Conservation (phyloP, 2,797 vertebrate species). For the Girardinus metallicus region DNA sequence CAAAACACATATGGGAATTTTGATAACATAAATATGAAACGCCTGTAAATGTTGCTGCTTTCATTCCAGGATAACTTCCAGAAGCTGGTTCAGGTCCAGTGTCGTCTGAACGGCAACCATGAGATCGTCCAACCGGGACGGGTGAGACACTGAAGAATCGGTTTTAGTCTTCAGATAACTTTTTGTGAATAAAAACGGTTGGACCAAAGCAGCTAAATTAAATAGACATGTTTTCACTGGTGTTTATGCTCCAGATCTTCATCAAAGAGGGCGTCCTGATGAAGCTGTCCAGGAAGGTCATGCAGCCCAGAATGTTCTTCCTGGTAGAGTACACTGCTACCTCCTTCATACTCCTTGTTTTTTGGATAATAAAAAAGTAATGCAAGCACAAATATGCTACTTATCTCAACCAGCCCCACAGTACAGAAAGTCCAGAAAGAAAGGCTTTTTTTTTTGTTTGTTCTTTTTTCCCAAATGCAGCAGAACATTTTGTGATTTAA, state of each 20-base stretch:
- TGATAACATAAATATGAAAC: neutral
- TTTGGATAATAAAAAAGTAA: neutral
- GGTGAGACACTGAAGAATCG: constrained; percentile 71
- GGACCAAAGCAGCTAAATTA: neutral
- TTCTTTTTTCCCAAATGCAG: neutral
- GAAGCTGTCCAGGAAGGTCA: constrained; percentile 95
- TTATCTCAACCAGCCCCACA: constrained; percentile 2
- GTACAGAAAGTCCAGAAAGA: neutral
- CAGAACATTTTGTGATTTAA: constrained; percentile 4
- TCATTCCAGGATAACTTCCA: constrained; percentile 92
- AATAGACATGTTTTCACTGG: neutral
- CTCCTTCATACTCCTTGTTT: constrained; percentile 3
- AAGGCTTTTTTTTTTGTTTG: neutral
- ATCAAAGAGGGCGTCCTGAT: constrained; percentile 94
- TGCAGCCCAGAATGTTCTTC: constrained; percentile 98
- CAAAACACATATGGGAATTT: neutral
- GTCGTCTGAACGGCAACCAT: constrained; percentile 89
- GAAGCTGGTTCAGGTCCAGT: constrained; percentile 95
- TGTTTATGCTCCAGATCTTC: constrained; percentile 83
- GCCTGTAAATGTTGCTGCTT: constrained; percentile 9
- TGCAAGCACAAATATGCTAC: neutral
- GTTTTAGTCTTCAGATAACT: neutral
- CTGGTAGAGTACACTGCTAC: constrained; percentile 82
- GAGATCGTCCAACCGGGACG: constrained; percentile 95
- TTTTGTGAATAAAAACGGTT: neutral